Evolutionary conservation across 2,888 invertebrate species (phyloP), one percentile per base, ranked within the genome.

Genomic region (Pyrocoelia pectoralis): DNA sequence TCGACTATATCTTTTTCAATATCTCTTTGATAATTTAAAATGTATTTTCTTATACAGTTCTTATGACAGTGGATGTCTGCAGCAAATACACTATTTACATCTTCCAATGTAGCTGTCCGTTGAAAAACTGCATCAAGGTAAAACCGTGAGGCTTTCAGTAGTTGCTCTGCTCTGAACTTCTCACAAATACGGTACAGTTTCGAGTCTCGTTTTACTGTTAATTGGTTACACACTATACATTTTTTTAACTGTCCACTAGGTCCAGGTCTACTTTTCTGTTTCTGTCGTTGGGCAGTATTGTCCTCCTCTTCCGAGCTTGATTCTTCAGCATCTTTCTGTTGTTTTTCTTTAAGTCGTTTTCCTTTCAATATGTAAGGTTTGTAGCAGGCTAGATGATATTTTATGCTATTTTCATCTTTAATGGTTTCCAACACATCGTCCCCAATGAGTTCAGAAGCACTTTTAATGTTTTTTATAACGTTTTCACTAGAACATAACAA

Each of bases 101-200:
- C 50, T 50, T 15, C 48, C 17, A 19, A 50, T 50, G 24, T 24
- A 50, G 8, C 50, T 50, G 13, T 10, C 28, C 50, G 24, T 28
- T 24, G 50, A 50, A 50, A 50, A 50, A 24, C 50, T 50, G 28
- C 24, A n/a, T n/a, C n/a, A 24, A 50, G 50, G 50, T 50, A 50
- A 50, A 50, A 50, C 28, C 50, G 50, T 13, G 50, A 50, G 50
- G 50, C 50, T 50, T 50, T 50, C 8, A 50, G 50, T 50, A 50
- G 14, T 50, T 50, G 50, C 28, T 24, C 28, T 50, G 50, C 50
- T 50, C 50, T 5, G 1, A 50, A 24, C 24, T 50, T 50, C 50
- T 6, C 50, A 24, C 50, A 50, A 50, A 50, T 50, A 19, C 50
- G 50, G 28, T 50, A 50, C n/a, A 50, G n/a, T 3, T 24, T 50